Evolutionary conservation across 2,888 invertebrate genomes (phyloP), one percentile per base, ranked within the genome.

Genomic region (Synergus gifuensis): DNA sequence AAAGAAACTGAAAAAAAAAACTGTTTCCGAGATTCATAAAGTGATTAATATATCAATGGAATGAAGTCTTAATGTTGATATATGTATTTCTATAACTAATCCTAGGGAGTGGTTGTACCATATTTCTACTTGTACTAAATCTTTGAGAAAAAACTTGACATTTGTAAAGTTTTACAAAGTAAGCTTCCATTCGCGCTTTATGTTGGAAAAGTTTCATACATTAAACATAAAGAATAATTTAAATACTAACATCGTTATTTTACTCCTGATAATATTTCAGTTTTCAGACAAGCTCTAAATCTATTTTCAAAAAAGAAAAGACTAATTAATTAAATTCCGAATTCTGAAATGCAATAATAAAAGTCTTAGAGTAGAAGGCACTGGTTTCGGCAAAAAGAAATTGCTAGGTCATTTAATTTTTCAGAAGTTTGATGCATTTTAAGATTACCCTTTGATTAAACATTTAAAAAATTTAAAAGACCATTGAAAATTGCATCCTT

Each of bases 81-180:
- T 60, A 22, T 60, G 22, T 60, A 16, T 18, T 18, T 18, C 9
- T 60, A 60, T 22, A 54, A 73, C 36, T 73, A 54, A 36, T 49
- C n/a, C 73, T 73, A 54, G 36, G n/a, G 54, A 73, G 49, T 73
- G 49, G n/a, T 54, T 73, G 18, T 44, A 67, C 44, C 67, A 18
- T 67, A 46, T 18, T 14, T 64, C 73, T 73, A 73, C 73, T 73
- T 73, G 64, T 42, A 73, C 49, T 73, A n/a, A 28, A 49, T 54
- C 49, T 73, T 73, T 73, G 54, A 22, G 49, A 73, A 73, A 28
- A 36, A 36, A 36, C 54, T 69, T 69, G 3, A 49, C 69, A 9
- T 49, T 28, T 22, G 49, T 16, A 49, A 69, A 69, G 28, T 46
- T 49, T n/a, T 60, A 60, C 11, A 22, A 11, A 18, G 18, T 60